phyloP scores from a whole-genome alignment of 2,888 invertebrate species.

The Erynnis tages region DNA sequence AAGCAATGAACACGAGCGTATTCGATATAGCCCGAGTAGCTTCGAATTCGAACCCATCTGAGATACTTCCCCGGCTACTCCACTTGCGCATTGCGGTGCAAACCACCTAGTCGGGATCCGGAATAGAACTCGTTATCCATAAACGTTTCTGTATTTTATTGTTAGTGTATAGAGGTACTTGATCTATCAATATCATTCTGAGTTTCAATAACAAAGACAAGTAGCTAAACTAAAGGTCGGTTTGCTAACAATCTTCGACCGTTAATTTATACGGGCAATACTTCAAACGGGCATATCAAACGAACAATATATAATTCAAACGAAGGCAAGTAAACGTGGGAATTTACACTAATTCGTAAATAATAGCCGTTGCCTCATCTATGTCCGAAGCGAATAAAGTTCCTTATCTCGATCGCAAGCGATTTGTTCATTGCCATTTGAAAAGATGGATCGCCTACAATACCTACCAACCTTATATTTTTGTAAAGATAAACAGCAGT shows the following conservation, averaged over 20 bases:
- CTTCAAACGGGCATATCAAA: constrained; percentile 20
- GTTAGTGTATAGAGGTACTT: too few species aligned
- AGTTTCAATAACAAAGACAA: constrained; percentile 2
- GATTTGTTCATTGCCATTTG: constrained; percentile 13
- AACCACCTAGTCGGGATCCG: too few species aligned
- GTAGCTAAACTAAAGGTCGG: constrained; percentile 5
- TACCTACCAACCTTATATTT: too few species aligned
- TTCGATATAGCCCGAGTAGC: too few species aligned
- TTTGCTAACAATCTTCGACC: constrained; percentile 11
- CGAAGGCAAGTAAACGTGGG: constrained; percentile 26
- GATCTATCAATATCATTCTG: too few species aligned
- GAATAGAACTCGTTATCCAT: too few species aligned
- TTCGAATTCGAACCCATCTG: too few species aligned
- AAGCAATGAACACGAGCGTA: too few species aligned
- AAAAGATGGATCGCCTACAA: constrained; percentile 11
- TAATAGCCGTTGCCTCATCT: constrained; percentile 36
- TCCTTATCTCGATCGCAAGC: constrained; percentile 28
- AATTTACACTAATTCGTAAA: constrained; percentile 34
- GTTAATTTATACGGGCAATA: constrained; percentile 21
- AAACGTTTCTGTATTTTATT: too few species aligned
- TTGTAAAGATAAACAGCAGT: too few species aligned
- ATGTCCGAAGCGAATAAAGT: constrained; percentile 31
- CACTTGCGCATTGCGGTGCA: too few species aligned
- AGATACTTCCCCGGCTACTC: too few species aligned
- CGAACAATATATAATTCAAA: constrained; percentile 26